Evolutionary conservation across 2,113 vertebrate species (phyloP).

Genomic region (Platichthys stellatus): DNA sequence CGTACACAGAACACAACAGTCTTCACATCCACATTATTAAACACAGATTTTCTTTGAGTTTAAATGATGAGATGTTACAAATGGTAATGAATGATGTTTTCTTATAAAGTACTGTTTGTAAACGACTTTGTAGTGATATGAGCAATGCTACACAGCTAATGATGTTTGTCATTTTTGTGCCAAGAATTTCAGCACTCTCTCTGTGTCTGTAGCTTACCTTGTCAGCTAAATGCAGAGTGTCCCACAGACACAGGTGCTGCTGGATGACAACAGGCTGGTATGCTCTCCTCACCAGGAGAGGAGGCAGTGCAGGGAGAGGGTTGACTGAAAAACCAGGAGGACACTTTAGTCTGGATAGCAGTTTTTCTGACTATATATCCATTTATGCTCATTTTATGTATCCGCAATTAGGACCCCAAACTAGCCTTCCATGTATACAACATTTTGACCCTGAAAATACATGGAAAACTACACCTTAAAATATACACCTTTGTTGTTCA

Average conservation of each 20-base stretch:
- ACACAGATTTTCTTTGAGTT: too few relatives aligned
- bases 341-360: background rate
- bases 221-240: conserved; percentile 79
- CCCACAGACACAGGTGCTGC: conserved; percentile 90
- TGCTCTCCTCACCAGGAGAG: conserved; percentile 41
- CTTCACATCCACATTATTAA: too few relatives aligned
- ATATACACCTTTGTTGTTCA: too few relatives aligned
- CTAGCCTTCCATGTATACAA: background rate
- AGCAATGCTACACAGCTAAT: too few relatives aligned
- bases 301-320: conserved; percentile 69
- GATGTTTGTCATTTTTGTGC: too few relatives aligned
- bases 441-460: background rate
- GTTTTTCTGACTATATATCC: background rate
- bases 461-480: too few relatives aligned
- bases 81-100: background rate
- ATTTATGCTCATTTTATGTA: background rate
- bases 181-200: background rate
- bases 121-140: too few relatives aligned
- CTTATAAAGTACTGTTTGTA: background rate
- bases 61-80: background rate
- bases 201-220: conserved; percentile 74
- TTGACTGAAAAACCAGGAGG: conserved; percentile 56
- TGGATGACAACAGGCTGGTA: conserved; percentile 72
- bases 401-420: background rate
- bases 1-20: too few relatives aligned